A percentile compares a stretch with the other conserved stretches of the same genome.
phyloP scores from a whole-genome alignment of 2,113 vertebrate species.

The Nothocercus nigrocapillus region DNA sequence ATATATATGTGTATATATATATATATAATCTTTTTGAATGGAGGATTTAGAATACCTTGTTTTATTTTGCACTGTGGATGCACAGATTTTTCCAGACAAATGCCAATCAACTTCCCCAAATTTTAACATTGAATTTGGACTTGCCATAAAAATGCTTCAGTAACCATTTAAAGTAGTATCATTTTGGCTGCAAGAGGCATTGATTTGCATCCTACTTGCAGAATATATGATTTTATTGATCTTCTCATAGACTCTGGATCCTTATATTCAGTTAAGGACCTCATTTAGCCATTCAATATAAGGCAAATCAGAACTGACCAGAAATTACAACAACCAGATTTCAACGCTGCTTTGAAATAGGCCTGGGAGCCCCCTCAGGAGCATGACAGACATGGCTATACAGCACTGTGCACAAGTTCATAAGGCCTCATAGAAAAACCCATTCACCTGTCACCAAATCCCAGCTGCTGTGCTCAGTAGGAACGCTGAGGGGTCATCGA shows the following conservation, averaged over 20 bases:
- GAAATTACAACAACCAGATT: not conserved
- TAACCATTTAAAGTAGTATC: not conserved
- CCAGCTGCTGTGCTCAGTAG: not conserved
- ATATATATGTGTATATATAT: not conserved
- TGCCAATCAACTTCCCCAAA: not conserved
- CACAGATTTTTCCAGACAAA: conserved; percentile 1
- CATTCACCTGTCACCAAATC: not conserved
- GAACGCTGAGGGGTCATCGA: not conserved
- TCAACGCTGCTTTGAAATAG: not conserved
- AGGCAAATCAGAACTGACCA: not conserved
- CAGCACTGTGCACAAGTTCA: rapidly evolving
- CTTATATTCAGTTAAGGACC: not conserved
- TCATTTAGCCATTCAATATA: not conserved
- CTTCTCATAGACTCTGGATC: not conserved
- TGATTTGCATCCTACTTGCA: not conserved
- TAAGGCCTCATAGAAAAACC: not conserved
- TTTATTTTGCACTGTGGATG: conserved; percentile 11
- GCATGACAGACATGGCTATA: not conserved
- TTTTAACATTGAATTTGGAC: not conserved
- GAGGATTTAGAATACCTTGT: not conserved
- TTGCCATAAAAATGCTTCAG: not conserved
- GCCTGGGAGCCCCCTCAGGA: not conserved
- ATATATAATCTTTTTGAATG: not conserved
- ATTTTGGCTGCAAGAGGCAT: not conserved
- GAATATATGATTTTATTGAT: not conserved